Base-by-base conservation (phyloP, 2,888 invertebrate species). In the Hemithea aestivaria region DNA sequence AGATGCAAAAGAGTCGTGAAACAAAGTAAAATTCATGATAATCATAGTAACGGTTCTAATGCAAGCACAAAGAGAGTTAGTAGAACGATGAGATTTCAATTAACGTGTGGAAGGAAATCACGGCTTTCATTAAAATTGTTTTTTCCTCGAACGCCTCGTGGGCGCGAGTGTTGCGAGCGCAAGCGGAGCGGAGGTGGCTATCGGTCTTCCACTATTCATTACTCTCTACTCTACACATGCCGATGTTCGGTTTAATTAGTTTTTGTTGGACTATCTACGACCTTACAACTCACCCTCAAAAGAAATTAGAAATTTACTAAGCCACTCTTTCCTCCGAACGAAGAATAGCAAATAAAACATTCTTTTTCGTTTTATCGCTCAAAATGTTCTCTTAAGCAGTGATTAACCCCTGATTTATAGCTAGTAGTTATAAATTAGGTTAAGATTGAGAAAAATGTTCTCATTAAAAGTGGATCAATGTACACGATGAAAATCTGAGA, bases 211-310 rank as follows among this genome's bases (percentile, higher is more conserved):
- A 65, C 66, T 72, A 78, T 80, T 80, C 71, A 78, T 81, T 81
- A 74, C 73, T 69, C 60, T 52, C 51, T n/a, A 56, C 56, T 62
- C 66, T 64, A 73, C 72, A 79, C 70, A 75, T 70, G 66, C 68
- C 77, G 62, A 73, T 76, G 80, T 78, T 78, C 70, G 66, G 56
- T 74, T 79, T 80, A 79, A 83, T 82, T 81, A 79, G 72, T 78
- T 80, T 80, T 77, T 71, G 74, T 77, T 69, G 58, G 60, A 68
- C 58, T 56, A 62, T 58, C 65, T 57, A 59, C 69, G 56, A 69
- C 62, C 56, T 58, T 33, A 29, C 26, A 22, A 36, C 23, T 30
- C 45, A 44, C 48, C 53, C 62, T 62, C 58, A 58, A 65, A 68
- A n/a, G 60, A 59, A 64, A 67, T 62, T 56, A 51, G 51, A 57